Percentiles rank a stretch among this genome's conserved stretches.
Evolutionary conservation across 2,888 invertebrate species (phyloP).

Genomic region (Poecilus cupreus): DNA sequence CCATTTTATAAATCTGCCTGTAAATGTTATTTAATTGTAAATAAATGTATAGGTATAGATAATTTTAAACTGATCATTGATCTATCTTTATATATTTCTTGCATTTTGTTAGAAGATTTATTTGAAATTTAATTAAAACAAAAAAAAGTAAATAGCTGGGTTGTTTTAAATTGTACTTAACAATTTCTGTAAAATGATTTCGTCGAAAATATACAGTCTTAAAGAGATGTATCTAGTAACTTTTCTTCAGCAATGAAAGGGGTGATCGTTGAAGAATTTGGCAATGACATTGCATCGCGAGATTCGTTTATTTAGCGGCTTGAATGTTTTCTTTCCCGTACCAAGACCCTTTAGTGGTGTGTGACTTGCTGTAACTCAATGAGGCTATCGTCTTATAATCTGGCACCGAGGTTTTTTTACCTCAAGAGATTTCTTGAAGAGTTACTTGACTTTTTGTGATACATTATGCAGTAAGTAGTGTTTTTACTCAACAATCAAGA

Average conservation of each 20-base stretch:
- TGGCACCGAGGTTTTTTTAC: conserved; percentile 25
- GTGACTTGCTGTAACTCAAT: conserved; percentile 32
- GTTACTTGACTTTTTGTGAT: conserved; percentile 34
- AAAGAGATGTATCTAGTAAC: not conserved
- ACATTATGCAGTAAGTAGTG: conserved; percentile 25
- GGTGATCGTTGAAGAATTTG: not conserved
- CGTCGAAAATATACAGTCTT: too few relatives aligned
- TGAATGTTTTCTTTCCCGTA: conserved; percentile 18
- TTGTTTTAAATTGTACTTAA: too few relatives aligned
- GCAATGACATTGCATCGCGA: not conserved
- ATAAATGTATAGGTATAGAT: too few relatives aligned
- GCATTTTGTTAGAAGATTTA: too few relatives aligned
- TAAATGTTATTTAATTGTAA: too few relatives aligned
- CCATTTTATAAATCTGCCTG: too few relatives aligned
- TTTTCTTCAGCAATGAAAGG: not conserved
- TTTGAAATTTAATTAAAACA: too few relatives aligned
- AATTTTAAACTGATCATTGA: too few relatives aligned
- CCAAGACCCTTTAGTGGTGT: not conserved
- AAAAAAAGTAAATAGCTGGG: too few relatives aligned
- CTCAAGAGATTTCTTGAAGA: conserved; percentile 21
- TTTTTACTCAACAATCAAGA: conserved; percentile 9
- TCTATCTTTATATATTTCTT: too few relatives aligned
- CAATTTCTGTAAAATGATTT: too few relatives aligned
- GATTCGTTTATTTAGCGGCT: not conserved
- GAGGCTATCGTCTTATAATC: conserved; percentile 21